These are phyloP conservation scores for Salmo trutta DNA, from an alignment of 2,797 vertebrate genomes.

Conservation along the genomic window DNA sequence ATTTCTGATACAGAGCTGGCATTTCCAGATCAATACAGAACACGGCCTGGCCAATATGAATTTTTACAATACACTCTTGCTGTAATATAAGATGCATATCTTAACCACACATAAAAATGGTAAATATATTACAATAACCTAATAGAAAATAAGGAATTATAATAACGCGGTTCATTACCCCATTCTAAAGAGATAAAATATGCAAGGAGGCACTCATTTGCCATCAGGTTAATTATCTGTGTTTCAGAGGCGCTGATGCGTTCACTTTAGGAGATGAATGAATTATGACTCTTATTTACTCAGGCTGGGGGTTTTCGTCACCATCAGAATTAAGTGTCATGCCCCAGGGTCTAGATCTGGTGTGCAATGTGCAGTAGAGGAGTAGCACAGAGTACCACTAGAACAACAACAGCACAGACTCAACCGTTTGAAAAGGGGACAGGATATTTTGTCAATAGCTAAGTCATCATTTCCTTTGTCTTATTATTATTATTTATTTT, in stretches of 20 bases:
- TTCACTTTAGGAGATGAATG: constrained; percentile 69
- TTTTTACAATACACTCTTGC: not conserved
- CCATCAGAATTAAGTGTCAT: constrained; percentile 38
- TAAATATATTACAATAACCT: constrained; percentile 53
- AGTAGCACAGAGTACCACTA: constrained; percentile 9
- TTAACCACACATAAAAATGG: constrained; percentile 53
- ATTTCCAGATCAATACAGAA: not conserved
- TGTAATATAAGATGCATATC: constrained; percentile 12
- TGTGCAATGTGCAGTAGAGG: constrained; percentile 30
- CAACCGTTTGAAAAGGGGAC: not conserved
- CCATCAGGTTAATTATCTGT: constrained; percentile 76
- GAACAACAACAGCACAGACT: not conserved
- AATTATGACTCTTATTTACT: constrained; percentile 70
- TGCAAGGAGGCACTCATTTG: constrained; percentile 69
- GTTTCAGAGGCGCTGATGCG: constrained; percentile 67
- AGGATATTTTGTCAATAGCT: not conserved
- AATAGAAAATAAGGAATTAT: constrained; percentile 55
- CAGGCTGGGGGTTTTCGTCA: constrained; percentile 42
- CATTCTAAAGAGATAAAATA: constrained; percentile 64
- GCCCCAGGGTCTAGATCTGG: constrained; percentile 14
- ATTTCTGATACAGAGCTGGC: not conserved
- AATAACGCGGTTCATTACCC: constrained; percentile 68
- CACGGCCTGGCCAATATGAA: not conserved
- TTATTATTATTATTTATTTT: not conserved
- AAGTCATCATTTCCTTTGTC: not conserved